phyloP scores from a whole-genome alignment of 2,797 vertebrate genomes.

The Crax fasciolata region DNA sequence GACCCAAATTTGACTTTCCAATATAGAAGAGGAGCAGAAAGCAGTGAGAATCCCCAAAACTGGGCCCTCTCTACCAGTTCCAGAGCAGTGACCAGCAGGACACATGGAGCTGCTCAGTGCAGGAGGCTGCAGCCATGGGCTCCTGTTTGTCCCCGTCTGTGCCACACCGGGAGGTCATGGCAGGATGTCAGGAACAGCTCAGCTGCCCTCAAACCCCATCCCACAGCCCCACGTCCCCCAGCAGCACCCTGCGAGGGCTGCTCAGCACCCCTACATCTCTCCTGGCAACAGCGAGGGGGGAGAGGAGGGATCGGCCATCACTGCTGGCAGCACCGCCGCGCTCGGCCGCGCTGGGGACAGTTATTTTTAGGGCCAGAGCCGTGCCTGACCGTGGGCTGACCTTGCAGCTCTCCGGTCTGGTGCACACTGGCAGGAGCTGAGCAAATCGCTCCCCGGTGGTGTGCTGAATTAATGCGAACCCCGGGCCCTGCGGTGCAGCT shows the following conservation, averaged over 20 bases:
- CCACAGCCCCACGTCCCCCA: neutral
- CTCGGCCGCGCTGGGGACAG: neutral
- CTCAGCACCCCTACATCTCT: conserved; percentile 32
- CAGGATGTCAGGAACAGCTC: neutral
- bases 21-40: too few species aligned
- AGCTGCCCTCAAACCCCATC: neutral
- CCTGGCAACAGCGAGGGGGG: conserved; percentile 43
- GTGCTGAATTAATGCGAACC: neutral
- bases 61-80: too few species aligned
- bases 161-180: neutral
- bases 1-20: too few species aligned
- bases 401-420: conserved; percentile 52
- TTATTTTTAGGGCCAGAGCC: conserved; percentile 63
- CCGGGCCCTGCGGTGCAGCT: neutral
- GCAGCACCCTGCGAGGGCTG: neutral
- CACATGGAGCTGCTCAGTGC: neutral
- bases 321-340: neutral
- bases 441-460: neutral
- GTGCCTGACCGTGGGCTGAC: conserved; percentile 22
- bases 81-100: neutral
- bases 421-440: conserved; percentile 19
- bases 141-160: neutral
- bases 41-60: too few species aligned
- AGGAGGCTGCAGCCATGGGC: neutral
- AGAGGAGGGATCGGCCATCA: neutral